Base-by-base conservation (phyloP, 2,888 invertebrate genomes). In the Villa cingulata region DNA sequence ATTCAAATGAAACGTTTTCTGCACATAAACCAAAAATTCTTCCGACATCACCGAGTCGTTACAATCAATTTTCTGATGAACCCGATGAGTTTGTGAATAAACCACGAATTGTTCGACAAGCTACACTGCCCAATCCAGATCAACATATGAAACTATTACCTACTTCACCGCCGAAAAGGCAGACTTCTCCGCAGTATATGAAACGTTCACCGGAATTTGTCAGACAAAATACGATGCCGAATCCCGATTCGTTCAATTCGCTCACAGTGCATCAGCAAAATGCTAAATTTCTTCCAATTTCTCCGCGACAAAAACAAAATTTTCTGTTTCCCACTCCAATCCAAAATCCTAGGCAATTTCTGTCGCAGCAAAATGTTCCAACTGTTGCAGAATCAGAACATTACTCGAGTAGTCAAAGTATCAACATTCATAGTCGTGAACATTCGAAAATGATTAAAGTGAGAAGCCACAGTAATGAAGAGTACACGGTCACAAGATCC, bases 391-490 rank as follows among this genome's bases (percentile, higher is more conserved):
- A 60, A 15, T 49, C 56, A 2, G 67, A 66, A 19, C 67, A 67
- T 20, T 66, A 67, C 50, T 61, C 64, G 1, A 67, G 65, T 51
- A 65, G 63, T 49, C 66, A 65, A 55, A 65, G 65, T 49, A 64
- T 66, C 3, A 66, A 66, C 23, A 63, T 63, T 4, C 65, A 65
- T 46, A 62, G 63, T 36, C 59, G 64, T 0, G 65, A 66, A 52
- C 62, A 64, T 50, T 55, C 64, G 15, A 68, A 68, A 57, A 68
- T 68, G 68, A 68, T 68, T 27, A 68, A 68, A 53, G 66, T 68
- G 40, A 62, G 68, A 46, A 68, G 68, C 43, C 68, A 68, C 51
- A 68, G 68, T 55, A 68, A 68, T 51, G 68, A 68, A 51, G 68
- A 68, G 53, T 68, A 68, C 50, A 64, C 66, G 14, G 62, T 65